Evolutionary conservation across 1,140 invertebrate species (phyloP).

Genomic region (Trachymyrmex cornetzi): DNA sequence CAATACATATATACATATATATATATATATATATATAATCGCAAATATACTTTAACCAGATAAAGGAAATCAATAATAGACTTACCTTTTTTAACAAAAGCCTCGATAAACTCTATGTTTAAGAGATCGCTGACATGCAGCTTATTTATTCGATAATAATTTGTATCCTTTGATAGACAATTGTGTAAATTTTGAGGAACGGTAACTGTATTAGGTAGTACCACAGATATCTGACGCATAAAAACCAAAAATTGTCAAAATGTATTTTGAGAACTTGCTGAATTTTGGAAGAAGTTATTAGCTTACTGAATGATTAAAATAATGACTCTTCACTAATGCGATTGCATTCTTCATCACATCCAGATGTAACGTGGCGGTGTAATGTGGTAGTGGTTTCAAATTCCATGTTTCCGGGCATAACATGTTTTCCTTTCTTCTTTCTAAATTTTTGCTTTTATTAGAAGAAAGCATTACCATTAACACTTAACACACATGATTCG

Average conservation of each 20-base stretch:
- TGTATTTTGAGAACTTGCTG: conserved; percentile 74
- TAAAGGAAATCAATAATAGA: neutral
- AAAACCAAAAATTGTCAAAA: conserved; percentile 79
- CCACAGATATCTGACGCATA: conserved; percentile 87
- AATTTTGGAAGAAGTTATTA: conserved; percentile 65
- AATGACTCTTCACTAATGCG: conserved; percentile 81
- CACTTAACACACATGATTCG: too few species aligned
- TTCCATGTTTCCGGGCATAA: conserved; percentile 88
- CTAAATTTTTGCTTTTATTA: neutral
- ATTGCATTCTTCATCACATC: conserved; percentile 74
- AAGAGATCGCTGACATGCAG: conserved; percentile 85
- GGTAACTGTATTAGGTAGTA: conserved; percentile 85
- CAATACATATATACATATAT: too few species aligned
- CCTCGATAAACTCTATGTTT: conserved; percentile 86
- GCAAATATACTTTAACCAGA: neutral
- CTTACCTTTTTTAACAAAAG: conserved; percentile 87
- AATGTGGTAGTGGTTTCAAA: conserved; percentile 84
- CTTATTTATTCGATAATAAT: conserved; percentile 87
- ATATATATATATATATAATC: too few species aligned
- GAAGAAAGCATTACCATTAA: neutral
- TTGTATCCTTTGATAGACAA: conserved; percentile 84
- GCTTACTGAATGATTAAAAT: conserved; percentile 87
- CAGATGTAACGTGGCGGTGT: conserved; percentile 71
- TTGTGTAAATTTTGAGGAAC: conserved; percentile 83
- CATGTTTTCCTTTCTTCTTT: conserved; percentile 79